Percentiles rank a stretch among this genome's conserved stretches.
These are phyloP conservation scores for Drosophila azteca DNA, from an alignment of 1,140 invertebrate genomes.

Conservation along the genomic window DNA sequence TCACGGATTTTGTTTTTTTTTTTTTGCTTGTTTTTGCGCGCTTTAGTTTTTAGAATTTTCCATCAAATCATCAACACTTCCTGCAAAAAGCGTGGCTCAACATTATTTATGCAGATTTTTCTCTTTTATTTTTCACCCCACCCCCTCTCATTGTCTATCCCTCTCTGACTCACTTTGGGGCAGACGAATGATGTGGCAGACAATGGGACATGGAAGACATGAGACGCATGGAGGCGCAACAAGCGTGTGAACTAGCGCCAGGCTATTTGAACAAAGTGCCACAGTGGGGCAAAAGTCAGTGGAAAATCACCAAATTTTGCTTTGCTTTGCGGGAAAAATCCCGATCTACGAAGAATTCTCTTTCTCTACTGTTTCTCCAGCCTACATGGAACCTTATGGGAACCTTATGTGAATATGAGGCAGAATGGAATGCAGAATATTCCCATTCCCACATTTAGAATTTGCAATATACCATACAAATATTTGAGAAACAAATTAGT, in stretches of 20 bases:
- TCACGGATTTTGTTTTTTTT: slow-evolving; percentile 14
- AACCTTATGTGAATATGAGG: too few relatives aligned
- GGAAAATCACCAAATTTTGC: too few relatives aligned
- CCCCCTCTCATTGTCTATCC: neutral
- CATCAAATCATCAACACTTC: slow-evolving; percentile 78
- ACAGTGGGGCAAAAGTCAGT: neutral
- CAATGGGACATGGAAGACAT: neutral
- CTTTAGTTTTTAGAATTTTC: slow-evolving; percentile 65
- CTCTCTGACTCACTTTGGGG: slow-evolving; percentile 20
- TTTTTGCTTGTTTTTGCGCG: slow-evolving; percentile 50
- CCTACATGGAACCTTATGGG: too few relatives aligned
- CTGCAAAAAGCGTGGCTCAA: slow-evolving; percentile 57
- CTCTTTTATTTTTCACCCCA: slow-evolving; percentile 16
- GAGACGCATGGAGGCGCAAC: slow-evolving; percentile 57
- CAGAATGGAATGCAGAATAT: too few relatives aligned
- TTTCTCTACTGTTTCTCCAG: too few relatives aligned
- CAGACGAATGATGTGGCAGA: slow-evolving; percentile 42
- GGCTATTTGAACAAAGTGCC: slow-evolving; percentile 16
- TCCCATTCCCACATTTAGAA: too few relatives aligned
- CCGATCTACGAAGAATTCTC: too few relatives aligned
- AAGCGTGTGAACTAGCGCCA: slow-evolving; percentile 76
- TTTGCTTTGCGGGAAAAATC: too few relatives aligned
- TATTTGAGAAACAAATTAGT: too few relatives aligned
- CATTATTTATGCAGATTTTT: slow-evolving; percentile 79
- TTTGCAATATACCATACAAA: too few relatives aligned